Evolutionary conservation across 2,113 vertebrate genomes (phyloP), one percentile per base, ranked within the genome.

Genomic region (Phrynosoma blainvillii): DNA sequence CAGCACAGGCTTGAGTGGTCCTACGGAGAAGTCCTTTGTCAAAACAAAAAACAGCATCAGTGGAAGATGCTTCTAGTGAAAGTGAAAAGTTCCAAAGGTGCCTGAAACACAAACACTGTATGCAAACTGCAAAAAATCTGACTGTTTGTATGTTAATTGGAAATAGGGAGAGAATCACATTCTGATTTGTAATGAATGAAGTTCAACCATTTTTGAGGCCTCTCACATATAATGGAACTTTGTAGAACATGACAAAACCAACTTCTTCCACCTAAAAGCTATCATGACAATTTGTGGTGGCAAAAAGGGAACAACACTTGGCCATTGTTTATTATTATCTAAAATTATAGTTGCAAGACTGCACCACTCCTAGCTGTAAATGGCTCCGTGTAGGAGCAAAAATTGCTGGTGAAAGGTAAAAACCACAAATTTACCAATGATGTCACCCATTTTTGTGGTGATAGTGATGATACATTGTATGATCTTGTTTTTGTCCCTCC

Each of bases 121-220:
- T 32, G 21, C 25, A 73, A 12, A 1, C 14, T 59, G 23, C 1
- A 18, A 82, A 4, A 40, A 27, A 47, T 4, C 47, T 1, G 1
- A 9, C 62, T 56, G 16, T 30, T 90, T 79, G 82, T 32, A 85
- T 1, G 16, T 12, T 7, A 79, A 68, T 42, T 11, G 85, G 11
- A 42, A 5, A 5, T 47, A 82, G 13, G 82, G 25, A 65, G 36
- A 10, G 32, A 81, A 32, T 71, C 7, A 25, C 59, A 0, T 73
- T 87, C 93, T 81, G 85, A 91, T 90, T 2, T 3, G 70, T 78
- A 82, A 62, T 40, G 52, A 68, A 23, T 85, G 74, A 87, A 87
- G 89, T 42, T 84, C 93, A 68, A 40, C 93, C 88, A 68, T 88
- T 88, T 77, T 68, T 42, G 18, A 54, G 25, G n/a, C n/a, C 23